Evolutionary conservation across 2,888 invertebrate species (phyloP), one percentile per base, ranked within the genome.

Genomic region (Lochmaea crataegi): DNA sequence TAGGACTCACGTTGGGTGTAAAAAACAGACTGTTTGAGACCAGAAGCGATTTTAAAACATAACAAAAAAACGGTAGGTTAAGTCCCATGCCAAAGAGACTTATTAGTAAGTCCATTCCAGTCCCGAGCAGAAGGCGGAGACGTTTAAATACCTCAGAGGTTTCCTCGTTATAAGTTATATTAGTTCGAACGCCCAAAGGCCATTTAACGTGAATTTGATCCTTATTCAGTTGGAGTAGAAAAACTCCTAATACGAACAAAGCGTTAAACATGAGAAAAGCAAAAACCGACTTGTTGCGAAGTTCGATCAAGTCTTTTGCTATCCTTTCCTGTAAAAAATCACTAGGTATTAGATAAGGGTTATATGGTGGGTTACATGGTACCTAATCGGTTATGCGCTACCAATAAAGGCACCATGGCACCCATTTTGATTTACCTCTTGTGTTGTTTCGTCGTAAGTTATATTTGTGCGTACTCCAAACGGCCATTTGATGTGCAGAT

Each of bases 221-320:
- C 93, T 98, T 98, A 91, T 98, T 97, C 89, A 98, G 92, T 93
- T 99, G 98, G 88, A 99, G 94, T 89, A 99, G 94, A 90, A 99
- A 96, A 86, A 99, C 97, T 89, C 98, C 96, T 90, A 99, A 93
- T 88, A 98, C 96, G 93, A 98, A 99, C 87, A 99, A 93, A 88
- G 98, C 96, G 93, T 99, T 99, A 92, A 98, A 94, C 98, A 99
- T 98, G 90, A 98, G 95, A 93, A 98, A 98, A 87, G 96, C 96
- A 89, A 97, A 97, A 86, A 97, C 96, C 85, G 96, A 96, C 89
- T 97, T 97, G 92, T 98, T 98, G 86, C 98, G 92, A 86, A 98
- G 93, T 87, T 97, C 97, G 87, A 95, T 92, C 88, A 99, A 91
- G 88, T 97, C 97, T 84, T 90, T 90, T 85, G 96, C 96, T 85